Base-by-base conservation (phyloP, 2,113 vertebrate genomes). In the Oryzias woworae region DNA sequence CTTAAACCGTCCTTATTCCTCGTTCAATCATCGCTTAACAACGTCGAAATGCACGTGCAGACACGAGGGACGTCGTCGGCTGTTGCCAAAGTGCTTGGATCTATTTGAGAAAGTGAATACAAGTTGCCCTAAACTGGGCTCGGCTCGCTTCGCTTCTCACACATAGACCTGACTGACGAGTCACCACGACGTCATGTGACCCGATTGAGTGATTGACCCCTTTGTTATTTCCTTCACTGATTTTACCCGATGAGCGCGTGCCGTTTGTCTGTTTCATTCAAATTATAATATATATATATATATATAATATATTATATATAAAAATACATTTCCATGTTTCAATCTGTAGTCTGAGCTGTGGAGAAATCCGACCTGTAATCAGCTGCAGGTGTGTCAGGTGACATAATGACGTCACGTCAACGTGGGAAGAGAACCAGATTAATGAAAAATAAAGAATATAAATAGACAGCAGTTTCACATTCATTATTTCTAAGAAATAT, bases 101-200 rank as follows among this genome's bases (percentile, higher is more conserved):
- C 4, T 14, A n/a, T 1, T 4, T 4, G 4, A 8, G 14, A 1
- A 28, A 58, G 41, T 8, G 6, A 12, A n/a, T 2, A 14, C 1
- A 51, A 64, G 58, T 48, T 46, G 5, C 0, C 36, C 7, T 3
- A 58, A 14, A 31, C 0, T 22, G 17, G n/a, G 10, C 7, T 73
- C 4, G 24, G 14, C 14, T 44, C 48, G 28, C 3, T 26, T 44
- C 48, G 28, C 3, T 26, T 53, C 43, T 28, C 20, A 6, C 7
- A 1, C 16, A n/a, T 45, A 47, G 63, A 65, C 46, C 72, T 66
- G 62, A n/a, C 28, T 1, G 18, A 41, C 4, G 60, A 7, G 45
- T 23, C 44, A 17, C 14, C 15, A 26, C 28, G 43, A 0, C 1
- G 17, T 78, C 84, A 84, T 62, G 78, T 84, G 81, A 86, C 1